phyloP scores from a whole-genome alignment of 2,888 invertebrate genomes.

The Tinea pellionella region DNA sequence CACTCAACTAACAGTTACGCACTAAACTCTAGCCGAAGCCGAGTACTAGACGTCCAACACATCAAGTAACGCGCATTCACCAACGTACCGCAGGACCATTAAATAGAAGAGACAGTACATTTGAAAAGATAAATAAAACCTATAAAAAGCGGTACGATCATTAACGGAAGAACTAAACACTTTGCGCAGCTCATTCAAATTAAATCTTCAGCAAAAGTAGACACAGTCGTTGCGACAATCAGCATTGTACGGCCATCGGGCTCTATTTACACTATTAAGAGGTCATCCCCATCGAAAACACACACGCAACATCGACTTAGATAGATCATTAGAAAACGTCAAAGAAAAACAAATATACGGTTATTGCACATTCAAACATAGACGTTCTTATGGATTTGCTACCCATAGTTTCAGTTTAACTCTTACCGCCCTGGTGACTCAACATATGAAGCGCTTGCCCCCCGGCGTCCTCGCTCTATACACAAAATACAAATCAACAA shows the following conservation, averaged over 20 bases:
- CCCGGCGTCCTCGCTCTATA: conserved; percentile 94
- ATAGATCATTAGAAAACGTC: conserved; percentile 68
- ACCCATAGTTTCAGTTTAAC: conserved; percentile 62
- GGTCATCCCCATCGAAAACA: conserved; percentile 68
- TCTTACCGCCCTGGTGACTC: conserved; percentile 96
- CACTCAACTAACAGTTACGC: conserved; percentile 41
- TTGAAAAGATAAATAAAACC: conserved; percentile 63
- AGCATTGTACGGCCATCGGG: conserved; percentile 70
- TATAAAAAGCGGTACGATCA: conserved; percentile 61
- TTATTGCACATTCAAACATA: conserved; percentile 69
- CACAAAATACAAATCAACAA: conserved; percentile 71
- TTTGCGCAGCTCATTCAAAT: conserved; percentile 42
- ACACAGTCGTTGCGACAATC: conserved; percentile 68
- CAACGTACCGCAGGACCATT: conserved; percentile 43
- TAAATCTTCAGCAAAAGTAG: conserved; percentile 60
- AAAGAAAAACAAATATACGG: conserved; percentile 66
- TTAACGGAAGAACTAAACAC: conserved; percentile 66
- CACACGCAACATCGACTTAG: conserved; percentile 67
- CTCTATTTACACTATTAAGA: conserved; percentile 61
- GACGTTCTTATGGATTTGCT: conserved; percentile 68
- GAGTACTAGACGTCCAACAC: neutral
- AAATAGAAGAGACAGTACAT: conserved; percentile 58
- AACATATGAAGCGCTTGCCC: conserved; percentile 90
- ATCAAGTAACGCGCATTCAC: conserved; percentile 42
- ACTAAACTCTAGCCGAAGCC: conserved; percentile 33